Conservation (phyloP, 2,113 vertebrate genomes). For the Anoplopoma fimbria region DNA sequence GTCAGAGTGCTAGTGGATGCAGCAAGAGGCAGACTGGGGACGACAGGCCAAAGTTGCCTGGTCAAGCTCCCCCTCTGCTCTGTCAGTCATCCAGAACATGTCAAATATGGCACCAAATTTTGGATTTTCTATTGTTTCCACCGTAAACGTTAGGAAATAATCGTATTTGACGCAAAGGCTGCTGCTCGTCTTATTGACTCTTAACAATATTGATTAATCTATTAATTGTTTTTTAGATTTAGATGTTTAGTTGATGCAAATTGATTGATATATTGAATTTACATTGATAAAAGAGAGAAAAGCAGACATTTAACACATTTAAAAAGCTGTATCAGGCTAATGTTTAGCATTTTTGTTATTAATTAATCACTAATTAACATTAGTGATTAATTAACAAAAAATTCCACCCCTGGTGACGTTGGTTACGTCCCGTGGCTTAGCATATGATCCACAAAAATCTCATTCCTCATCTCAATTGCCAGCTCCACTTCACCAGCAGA, state of each 20-base stretch:
- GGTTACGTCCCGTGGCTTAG: background rate
- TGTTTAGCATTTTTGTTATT: background rate
- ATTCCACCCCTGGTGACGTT: background rate
- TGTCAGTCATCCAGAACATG: constrained; percentile 39
- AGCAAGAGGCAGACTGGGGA: constrained; percentile 20
- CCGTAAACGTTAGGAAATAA: constrained; percentile 24
- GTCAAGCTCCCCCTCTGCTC: constrained; percentile 34
- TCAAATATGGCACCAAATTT: constrained; percentile 47
- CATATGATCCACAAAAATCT: background rate
- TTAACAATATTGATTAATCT: constrained; percentile 34
- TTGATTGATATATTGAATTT: background rate
- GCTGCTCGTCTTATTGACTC: constrained; percentile 1
- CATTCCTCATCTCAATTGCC: constrained; percentile 2
- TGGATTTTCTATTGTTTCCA: constrained; percentile 54
- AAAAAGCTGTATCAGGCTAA: background rate
- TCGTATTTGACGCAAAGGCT: constrained; percentile 20
- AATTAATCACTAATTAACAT: background rate
- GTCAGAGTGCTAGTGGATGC: constrained; percentile 34
- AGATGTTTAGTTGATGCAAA: background rate
- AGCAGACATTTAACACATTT: background rate
- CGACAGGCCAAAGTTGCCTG: constrained; percentile 41
- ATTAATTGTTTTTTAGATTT: background rate
- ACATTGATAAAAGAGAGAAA: background rate
- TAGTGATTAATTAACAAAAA: background rate
- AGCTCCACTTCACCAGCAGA: constrained; percentile 10